Evolutionary conservation across 2,888 invertebrate species (phyloP).

Genomic region (Tetranychus piercei): DNA sequence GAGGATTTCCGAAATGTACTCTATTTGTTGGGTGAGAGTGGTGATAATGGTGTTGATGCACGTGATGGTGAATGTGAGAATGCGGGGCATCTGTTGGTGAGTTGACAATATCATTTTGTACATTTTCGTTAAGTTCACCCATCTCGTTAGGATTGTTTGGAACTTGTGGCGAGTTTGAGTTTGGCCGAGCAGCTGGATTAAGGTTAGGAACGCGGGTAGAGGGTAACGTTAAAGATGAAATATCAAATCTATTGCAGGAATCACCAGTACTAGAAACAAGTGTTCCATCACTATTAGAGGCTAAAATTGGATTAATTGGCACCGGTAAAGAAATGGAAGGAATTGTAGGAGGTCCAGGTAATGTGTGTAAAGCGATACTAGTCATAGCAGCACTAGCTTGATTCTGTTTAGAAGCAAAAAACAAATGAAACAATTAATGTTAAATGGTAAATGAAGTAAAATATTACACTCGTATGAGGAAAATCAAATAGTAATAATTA

Average conservation of each 20-base stretch:
- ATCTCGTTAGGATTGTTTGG: conserved; percentile 9
- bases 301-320: conserved; percentile 9
- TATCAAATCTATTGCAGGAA: conserved; percentile 10
- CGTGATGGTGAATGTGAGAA: conserved; percentile 39
- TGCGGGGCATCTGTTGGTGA: conserved; percentile 15
- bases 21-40: conserved; percentile 35
- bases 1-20: conserved; percentile 31
- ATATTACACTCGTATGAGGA: not conserved
- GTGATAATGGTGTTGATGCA: conserved; percentile 60
- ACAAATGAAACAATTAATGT: not conserved
- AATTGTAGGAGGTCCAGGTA: not conserved
- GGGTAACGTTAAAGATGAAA: conserved; percentile 1
- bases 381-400: not conserved
- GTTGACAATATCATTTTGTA: conserved; percentile 15
- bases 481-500: not conserved
- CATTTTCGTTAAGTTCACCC: conserved; percentile 7
- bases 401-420: not conserved
- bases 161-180: conserved; percentile 28
- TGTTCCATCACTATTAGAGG: not conserved
- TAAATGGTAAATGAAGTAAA: not conserved
- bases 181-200: not conserved
- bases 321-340: not conserved
- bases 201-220: not conserved
- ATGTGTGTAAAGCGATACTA: not conserved
- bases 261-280: conserved; percentile 8